phyloP scores from a whole-genome alignment of 2,113 vertebrate species.

The Pundamilia nyererei region DNA sequence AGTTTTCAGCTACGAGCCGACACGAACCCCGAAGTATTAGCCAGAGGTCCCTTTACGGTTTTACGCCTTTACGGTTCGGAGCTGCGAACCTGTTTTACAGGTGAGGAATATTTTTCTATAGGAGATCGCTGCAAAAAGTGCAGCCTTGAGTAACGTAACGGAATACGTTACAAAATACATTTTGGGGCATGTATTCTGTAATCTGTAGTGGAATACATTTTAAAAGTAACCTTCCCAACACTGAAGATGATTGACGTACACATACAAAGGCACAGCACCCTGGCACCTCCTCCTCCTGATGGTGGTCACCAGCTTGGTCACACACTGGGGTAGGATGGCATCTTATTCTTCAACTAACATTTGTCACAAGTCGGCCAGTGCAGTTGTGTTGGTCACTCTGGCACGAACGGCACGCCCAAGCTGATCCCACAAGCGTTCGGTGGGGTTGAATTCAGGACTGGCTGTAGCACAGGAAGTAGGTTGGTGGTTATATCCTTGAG shows the following conservation, averaged over 20 bases:
- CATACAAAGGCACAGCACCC: not conserved
- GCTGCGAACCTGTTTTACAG: not conserved
- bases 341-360: not conserved
- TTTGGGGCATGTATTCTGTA: not conserved
- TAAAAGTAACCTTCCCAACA: not conserved
- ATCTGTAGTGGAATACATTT: not conserved
- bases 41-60: not conserved
- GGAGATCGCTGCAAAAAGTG: not conserved
- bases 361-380: not conserved
- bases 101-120: not conserved
- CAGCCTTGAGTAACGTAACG: not conserved
- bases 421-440: not conserved
- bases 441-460: not conserved
- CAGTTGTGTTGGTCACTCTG: not conserved
- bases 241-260: not conserved
- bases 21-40: fast-evolving
- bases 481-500: not conserved
- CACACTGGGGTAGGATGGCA: fast-evolving
- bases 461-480: not conserved
- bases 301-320: not conserved
- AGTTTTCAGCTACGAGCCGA: not conserved
- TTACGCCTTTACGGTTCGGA: not conserved
- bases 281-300: not conserved
- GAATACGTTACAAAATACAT: fast-evolving
- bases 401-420: not conserved